Conservation (phyloP, 2,888 invertebrate species). For the Abrostola tripartita region DNA sequence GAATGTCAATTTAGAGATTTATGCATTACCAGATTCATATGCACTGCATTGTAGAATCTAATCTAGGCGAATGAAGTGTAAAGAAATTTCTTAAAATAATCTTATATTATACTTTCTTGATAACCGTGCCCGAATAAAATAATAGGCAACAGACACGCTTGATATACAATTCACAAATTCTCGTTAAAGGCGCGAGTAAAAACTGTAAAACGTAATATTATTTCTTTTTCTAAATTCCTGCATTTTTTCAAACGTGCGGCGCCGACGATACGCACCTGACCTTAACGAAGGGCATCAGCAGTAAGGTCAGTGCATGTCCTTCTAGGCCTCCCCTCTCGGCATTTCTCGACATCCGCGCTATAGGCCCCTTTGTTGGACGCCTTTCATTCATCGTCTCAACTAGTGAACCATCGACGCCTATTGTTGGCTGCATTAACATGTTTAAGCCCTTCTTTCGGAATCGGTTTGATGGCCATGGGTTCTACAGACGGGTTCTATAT, state of each 20-base stretch:
- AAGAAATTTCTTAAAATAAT: too few relatives aligned
- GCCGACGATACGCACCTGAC: not conserved
- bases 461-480: too few relatives aligned
- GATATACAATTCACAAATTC: too few relatives aligned
- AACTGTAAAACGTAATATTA: not conserved
- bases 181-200: too few relatives aligned
- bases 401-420: not conserved
- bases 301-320: conserved; percentile 15
- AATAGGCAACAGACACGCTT: too few relatives aligned
- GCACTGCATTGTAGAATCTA: too few relatives aligned
- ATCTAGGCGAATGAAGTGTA: too few relatives aligned
- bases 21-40: too few relatives aligned
- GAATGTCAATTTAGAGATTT: too few relatives aligned
- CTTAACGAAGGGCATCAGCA: conserved; percentile 3
- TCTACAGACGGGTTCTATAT: too few relatives aligned
- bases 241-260: not conserved
- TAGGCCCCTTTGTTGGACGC: not conserved
- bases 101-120: too few relatives aligned
- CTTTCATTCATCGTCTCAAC: not conserved
- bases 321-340: not conserved
- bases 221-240: conserved; percentile 1
- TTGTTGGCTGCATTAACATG: not conserved
- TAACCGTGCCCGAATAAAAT: too few relatives aligned
- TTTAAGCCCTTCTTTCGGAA: not conserved
- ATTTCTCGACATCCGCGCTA: not conserved